Conservation (phyloP, 2,113 vertebrate species). For the Chaenocephalus aceratus region DNA sequence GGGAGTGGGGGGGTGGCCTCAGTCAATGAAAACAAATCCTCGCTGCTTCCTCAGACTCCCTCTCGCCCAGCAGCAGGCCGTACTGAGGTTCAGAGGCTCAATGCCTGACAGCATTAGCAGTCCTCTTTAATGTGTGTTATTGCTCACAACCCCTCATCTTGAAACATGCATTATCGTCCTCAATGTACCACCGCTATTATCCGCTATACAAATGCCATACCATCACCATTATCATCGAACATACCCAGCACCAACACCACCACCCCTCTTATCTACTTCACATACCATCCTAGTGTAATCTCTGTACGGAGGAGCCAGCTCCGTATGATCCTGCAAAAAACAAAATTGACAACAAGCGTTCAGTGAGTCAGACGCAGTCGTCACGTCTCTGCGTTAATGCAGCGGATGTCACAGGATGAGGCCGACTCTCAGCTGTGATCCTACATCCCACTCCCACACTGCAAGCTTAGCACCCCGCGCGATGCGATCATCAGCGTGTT, state of each 20-base stretch:
- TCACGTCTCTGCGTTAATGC: not conserved
- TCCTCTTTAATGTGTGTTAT: not conserved
- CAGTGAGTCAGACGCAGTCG: constrained; percentile 35
- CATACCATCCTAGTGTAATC: constrained; percentile 80
- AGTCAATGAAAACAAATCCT: constrained; percentile 64
- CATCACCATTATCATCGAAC: constrained; percentile 40
- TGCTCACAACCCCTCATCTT: not conserved
- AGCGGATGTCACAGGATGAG: constrained; percentile 41
- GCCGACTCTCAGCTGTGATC: constrained; percentile 44
- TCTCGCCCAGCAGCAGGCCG: constrained; percentile 8
- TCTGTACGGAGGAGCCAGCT: constrained; percentile 71
- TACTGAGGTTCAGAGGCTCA: not conserved
- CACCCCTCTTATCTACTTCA: constrained; percentile 45
- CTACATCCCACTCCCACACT: constrained; percentile 57
- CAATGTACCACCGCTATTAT: not conserved
- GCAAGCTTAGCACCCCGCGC: constrained; percentile 54
- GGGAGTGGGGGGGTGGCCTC: constrained; percentile 77
- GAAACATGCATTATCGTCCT: constrained; percentile 23
- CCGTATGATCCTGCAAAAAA: constrained; percentile 75
- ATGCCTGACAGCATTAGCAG: constrained; percentile 8
- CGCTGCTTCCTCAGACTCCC: constrained; percentile 21
- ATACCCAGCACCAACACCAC: constrained; percentile 43
- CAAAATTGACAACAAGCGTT: constrained; percentile 58
- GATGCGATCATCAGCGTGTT: constrained; percentile 60
- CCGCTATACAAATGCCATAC: not conserved